Conservation (phyloP, 2,113 vertebrate species). For the Propithecus coquereli region DNA sequence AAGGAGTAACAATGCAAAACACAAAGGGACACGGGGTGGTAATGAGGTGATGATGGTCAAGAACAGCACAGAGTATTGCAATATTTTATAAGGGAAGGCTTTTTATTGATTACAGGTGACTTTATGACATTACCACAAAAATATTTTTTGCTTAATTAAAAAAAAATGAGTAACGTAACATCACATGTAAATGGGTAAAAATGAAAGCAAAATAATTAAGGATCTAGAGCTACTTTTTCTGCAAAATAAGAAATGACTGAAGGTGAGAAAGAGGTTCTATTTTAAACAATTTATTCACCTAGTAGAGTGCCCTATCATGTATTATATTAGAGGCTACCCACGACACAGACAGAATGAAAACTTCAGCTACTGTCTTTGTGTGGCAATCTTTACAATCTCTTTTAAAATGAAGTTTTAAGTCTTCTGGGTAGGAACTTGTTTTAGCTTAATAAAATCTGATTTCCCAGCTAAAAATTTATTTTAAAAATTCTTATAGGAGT, state of each 20-base stretch:
- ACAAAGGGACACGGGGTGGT: conserved; percentile 79
- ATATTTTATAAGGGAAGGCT: conserved; percentile 16
- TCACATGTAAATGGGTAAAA: background rate
- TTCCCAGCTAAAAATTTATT: background rate
- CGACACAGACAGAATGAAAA: background rate
- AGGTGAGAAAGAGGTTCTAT: background rate
- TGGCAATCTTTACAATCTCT: background rate
- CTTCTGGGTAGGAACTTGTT: background rate
- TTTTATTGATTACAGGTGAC: conserved; percentile 45
- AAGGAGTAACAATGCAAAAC: conserved; percentile 82
- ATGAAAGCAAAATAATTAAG: conserved; percentile 31
- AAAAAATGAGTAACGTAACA: conserved; percentile 6
- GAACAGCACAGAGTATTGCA: conserved; percentile 49
- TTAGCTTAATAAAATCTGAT: conserved; percentile 19
- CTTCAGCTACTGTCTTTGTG: background rate
- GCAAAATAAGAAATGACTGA: conserved; percentile 5
- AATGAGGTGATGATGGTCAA: conserved; percentile 72
- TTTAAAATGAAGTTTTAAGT: conserved; percentile 37
- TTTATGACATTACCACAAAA: conserved; percentile 33
- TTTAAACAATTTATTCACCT: background rate
- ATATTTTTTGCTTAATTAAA: background rate
- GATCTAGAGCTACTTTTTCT: background rate
- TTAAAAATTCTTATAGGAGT: background rate
- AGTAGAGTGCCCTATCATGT: background rate
- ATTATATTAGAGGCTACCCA: background rate